Conservation (phyloP, 2,888 invertebrate species). For the Dendrolimus houi region DNA sequence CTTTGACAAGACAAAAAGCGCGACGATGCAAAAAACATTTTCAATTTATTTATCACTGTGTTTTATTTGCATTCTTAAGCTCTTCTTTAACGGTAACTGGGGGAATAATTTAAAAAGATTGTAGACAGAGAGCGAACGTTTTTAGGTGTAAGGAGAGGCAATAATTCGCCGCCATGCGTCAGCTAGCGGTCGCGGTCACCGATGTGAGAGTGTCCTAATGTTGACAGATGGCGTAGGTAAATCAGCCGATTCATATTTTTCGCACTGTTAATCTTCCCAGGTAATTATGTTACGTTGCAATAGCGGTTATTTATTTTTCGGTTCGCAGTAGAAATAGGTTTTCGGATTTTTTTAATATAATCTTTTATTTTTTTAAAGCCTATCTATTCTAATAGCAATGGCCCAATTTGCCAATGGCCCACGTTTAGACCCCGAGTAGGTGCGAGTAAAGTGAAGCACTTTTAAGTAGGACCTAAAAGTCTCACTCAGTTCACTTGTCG, state of each 20-base stretch:
- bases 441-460: too few relatives aligned
- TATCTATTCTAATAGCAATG: too few relatives aligned
- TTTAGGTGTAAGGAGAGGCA: constrained; percentile 10
- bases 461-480: too few relatives aligned
- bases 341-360: too few relatives aligned
- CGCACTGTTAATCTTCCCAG: constrained; percentile 26
- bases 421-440: too few relatives aligned
- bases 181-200: constrained; percentile 5
- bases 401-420: too few relatives aligned
- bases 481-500: too few relatives aligned
- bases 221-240: constrained; percentile 44
- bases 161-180: constrained; percentile 8
- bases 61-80: background rate
- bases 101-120: background rate
- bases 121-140: constrained; percentile 2
- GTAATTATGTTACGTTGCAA: constrained; percentile 26
- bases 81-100: background rate
- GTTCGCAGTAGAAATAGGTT: background rate
- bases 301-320: background rate
- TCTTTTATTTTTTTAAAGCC: too few relatives aligned
- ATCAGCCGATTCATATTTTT: constrained; percentile 38
- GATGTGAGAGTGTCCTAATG: constrained; percentile 27
- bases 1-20: background rate
- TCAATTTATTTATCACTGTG: background rate
- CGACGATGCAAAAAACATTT: background rate